These are phyloP conservation scores for Lathamus discolor DNA, from an alignment of 2,113 vertebrate species.

Conservation along the genomic window DNA sequence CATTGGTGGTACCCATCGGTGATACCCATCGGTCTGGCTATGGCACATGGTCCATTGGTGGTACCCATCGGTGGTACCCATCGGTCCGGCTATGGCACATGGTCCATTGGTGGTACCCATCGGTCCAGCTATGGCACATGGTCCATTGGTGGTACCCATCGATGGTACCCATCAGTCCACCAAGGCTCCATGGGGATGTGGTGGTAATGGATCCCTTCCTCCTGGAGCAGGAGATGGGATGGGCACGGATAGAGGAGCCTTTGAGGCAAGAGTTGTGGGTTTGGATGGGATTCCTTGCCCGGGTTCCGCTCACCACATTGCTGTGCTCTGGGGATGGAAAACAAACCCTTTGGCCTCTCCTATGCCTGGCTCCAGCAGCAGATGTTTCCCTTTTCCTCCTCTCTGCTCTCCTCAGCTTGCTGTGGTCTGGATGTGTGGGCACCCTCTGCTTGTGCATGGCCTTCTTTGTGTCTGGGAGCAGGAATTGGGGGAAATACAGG, in stretches of 20 bases:
- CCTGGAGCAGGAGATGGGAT: accelerated
- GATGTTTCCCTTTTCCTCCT: not conserved
- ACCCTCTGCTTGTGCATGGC: not conserved
- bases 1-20: accelerated
- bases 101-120: accelerated
- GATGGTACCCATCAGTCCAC: accelerated
- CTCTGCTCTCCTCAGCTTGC: not conserved
- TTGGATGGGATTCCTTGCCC: not conserved
- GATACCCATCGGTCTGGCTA: accelerated
- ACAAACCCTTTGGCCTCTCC: not conserved
- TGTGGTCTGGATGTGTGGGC: not conserved
- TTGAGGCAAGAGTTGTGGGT: not conserved
- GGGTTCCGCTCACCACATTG: not conserved
- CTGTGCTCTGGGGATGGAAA: not conserved
- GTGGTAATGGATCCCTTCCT: accelerated
- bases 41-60: accelerated
- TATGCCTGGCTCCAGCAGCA: accelerated
- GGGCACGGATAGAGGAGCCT: not conserved
- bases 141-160: accelerated
- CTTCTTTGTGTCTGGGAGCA: not conserved
- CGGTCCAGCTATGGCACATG: too few relatives aligned
- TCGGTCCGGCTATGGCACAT: too few relatives aligned
- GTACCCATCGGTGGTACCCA: too few relatives aligned
- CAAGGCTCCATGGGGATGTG: not conserved
- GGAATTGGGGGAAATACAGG: not conserved